Conservation (phyloP, 2,797 vertebrate species). For the Nyctibius grandis region DNA sequence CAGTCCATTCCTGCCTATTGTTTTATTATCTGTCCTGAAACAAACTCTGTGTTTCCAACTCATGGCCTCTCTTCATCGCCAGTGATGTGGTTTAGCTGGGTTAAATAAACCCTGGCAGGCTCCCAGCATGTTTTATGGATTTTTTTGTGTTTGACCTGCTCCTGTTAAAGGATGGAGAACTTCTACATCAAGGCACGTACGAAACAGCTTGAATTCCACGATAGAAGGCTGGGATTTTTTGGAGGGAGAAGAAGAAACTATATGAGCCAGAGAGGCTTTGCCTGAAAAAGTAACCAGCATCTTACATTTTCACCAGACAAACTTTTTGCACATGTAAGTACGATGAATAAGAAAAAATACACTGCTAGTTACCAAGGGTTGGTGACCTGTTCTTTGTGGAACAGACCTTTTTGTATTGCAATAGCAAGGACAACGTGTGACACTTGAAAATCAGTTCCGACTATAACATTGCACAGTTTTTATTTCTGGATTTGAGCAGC, state of each 20-base stretch:
- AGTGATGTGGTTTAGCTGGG: not conserved
- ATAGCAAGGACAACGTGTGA: not conserved
- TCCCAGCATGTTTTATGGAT: not conserved
- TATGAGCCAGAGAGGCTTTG: not conserved
- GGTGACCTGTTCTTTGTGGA: not conserved
- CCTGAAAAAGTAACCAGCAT: not conserved
- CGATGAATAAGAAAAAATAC: not conserved
- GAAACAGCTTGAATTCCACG: not conserved
- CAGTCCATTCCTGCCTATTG: not conserved
- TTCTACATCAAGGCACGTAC: not conserved
- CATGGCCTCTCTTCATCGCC: not conserved
- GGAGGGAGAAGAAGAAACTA: not conserved
- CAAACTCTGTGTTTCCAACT: not conserved
- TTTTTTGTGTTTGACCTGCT: not conserved
- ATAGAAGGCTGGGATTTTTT: not conserved
- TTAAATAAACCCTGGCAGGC: not conserved
- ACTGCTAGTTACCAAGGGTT: rapidly evolving
- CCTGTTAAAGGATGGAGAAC: not conserved
- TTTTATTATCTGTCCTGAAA: not conserved
- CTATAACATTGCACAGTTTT: not conserved
- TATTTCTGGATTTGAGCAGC: not conserved
- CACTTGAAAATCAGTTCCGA: not conserved
- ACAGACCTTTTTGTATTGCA: not conserved
- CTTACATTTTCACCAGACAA: not conserved
- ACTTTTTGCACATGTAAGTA: not conserved